Percentiles rank a stretch among this genome's conserved stretches.
These are phyloP conservation scores for Bhutanitis thaidina DNA, from an alignment of 2,888 invertebrate species.

Conservation along the genomic window DNA sequence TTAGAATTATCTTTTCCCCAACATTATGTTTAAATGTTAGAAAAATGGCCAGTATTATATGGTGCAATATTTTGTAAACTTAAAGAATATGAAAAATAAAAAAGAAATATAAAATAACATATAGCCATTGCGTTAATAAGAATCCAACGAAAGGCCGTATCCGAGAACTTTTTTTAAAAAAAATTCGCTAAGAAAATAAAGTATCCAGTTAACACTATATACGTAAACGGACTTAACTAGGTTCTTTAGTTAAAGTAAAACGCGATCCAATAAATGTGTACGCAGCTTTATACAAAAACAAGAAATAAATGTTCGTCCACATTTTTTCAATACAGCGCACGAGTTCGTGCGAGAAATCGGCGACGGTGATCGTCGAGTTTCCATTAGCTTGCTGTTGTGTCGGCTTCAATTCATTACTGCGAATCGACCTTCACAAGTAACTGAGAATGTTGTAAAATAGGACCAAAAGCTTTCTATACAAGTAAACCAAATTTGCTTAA, in stretches of 20 bases:
- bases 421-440: background rate
- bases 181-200: background rate
- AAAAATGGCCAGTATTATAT: too few species aligned
- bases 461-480: too few species aligned
- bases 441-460: too few species aligned
- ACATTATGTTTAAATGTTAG: too few species aligned
- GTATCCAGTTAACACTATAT: constrained; percentile 4
- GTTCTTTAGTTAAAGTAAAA: constrained; percentile 13
- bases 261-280: background rate
- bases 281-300: constrained; percentile 6
- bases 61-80: too few species aligned
- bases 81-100: too few species aligned
- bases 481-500: too few species aligned
- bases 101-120: too few species aligned
- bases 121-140: background rate
- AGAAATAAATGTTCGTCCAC: constrained; percentile 9
- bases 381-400: constrained; percentile 5
- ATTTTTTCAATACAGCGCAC: constrained; percentile 4
- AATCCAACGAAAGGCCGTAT: background rate
- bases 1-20: too few species aligned
- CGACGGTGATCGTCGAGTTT: constrained; percentile 3
- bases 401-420: constrained; percentile 6
- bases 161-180: background rate
- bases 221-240: constrained; percentile 1
- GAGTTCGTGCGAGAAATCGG: constrained; percentile 8